Percentiles rank a stretch among this genome's conserved stretches.
Conservation (phyloP, 2,797 vertebrate species). For the Hoplostethus atlanticus region DNA sequence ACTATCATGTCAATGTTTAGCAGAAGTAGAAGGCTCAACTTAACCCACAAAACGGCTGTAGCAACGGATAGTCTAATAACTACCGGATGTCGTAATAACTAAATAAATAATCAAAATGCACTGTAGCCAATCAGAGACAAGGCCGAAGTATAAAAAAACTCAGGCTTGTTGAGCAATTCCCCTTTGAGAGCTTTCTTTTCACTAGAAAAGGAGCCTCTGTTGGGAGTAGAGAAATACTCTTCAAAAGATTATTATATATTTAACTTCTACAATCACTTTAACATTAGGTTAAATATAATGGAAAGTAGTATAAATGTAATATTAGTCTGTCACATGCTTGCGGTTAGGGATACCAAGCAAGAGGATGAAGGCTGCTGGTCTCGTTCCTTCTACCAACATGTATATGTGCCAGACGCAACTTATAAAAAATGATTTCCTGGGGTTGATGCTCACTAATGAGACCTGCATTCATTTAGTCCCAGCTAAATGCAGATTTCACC, state of each 20-base stretch:
- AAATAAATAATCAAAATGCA: background rate
- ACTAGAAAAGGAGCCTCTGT: background rate
- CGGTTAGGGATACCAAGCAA: background rate
- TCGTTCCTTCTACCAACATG: background rate
- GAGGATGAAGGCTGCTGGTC: background rate
- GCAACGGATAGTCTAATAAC: constrained; percentile 30
- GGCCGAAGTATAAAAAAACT: background rate
- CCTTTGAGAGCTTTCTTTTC: background rate
- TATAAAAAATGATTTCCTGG: background rate
- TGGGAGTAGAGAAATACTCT: background rate
- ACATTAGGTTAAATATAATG: background rate
- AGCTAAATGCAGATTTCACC: constrained; percentile 24
- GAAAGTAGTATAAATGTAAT: background rate
- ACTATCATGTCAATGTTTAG: constrained; percentile 5
- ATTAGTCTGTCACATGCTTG: background rate
- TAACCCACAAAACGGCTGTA: constrained; percentile 11
- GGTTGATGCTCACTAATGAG: background rate
- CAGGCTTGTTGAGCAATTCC: background rate
- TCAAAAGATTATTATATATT: background rate
- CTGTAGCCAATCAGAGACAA: background rate
- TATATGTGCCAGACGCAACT: background rate
- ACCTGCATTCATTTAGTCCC: constrained; percentile 4
- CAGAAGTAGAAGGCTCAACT: constrained; percentile 14
- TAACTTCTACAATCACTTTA: background rate
- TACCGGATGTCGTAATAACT: constrained; percentile 11